These are phyloP conservation scores for Torymus auratus DNA, from an alignment of 2,888 invertebrate species.

Conservation along the genomic window DNA sequence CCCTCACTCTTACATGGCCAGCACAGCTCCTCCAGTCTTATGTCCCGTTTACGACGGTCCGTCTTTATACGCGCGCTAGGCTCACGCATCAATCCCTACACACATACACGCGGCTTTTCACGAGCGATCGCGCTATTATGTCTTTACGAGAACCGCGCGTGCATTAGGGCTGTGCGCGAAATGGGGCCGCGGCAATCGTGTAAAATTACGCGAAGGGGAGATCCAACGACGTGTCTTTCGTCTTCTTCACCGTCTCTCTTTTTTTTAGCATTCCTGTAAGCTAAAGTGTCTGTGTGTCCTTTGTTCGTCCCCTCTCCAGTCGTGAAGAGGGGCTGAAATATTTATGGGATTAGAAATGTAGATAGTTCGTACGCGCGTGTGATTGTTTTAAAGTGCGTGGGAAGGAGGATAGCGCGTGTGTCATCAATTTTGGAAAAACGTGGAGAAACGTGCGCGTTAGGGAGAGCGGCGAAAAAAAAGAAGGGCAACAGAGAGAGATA, in stretches of 20 bases:
- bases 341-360: constrained; percentile 21
- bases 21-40: no score
- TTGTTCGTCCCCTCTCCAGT: not conserved
- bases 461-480: not conserved
- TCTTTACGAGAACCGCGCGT: no score
- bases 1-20: no score
- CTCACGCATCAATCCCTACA: not conserved
- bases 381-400: constrained; percentile 3
- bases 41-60: no score
- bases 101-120: not conserved
- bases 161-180: not conserved
- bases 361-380: not conserved
- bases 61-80: no score
- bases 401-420: not conserved
- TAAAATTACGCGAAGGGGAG: constrained; percentile 4
- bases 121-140: not conserved
- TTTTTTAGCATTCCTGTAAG: not conserved
- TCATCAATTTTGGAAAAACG: constrained; percentile 14
- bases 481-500: no score
- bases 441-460: not conserved
- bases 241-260: not conserved
- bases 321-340: constrained; percentile 1
- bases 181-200: not conserved
- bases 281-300: no score
- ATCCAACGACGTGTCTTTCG: not conserved